phyloP scores from a whole-genome alignment of 2,113 vertebrate species.

The Mandrillus leucophaeus region DNA sequence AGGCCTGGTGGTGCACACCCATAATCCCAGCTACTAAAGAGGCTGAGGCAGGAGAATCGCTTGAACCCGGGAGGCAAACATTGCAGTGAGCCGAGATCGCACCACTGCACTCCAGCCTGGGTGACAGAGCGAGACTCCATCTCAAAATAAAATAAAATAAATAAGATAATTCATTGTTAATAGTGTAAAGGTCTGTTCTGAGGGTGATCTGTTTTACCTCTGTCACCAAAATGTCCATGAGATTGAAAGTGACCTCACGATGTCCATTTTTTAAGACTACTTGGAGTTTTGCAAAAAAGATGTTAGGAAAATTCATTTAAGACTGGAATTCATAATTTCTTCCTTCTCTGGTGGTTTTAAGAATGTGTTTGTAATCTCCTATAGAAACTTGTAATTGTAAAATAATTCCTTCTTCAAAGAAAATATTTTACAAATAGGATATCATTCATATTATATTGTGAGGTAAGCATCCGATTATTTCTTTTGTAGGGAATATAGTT shows the following conservation, averaged over 20 bases:
- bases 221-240: not conserved
- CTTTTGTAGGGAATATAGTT: not conserved
- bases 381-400: not conserved
- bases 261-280: not conserved
- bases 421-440: not conserved
- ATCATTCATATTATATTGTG: not conserved
- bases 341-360: constrained; percentile 40
- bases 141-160: too few relatives aligned
- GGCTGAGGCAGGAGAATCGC: too few relatives aligned
- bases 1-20: too few relatives aligned
- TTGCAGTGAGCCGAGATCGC: too few relatives aligned
- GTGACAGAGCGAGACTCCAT: too few relatives aligned
- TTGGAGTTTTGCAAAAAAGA: not conserved
- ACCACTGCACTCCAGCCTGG: too few relatives aligned
- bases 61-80: too few relatives aligned
- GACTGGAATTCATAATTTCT: not conserved
- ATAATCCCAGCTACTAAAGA: too few relatives aligned
- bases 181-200: not conserved
- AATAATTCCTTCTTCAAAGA: not conserved
- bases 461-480: not conserved
- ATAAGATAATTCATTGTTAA: not conserved
- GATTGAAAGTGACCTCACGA: not conserved
- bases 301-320: constrained; percentile 2
- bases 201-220: not conserved
- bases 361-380: not conserved